Evolutionary conservation across 2,888 invertebrate species (phyloP), one percentile per base, ranked within the genome.

Genomic region (Oscheius myriophilus): DNA sequence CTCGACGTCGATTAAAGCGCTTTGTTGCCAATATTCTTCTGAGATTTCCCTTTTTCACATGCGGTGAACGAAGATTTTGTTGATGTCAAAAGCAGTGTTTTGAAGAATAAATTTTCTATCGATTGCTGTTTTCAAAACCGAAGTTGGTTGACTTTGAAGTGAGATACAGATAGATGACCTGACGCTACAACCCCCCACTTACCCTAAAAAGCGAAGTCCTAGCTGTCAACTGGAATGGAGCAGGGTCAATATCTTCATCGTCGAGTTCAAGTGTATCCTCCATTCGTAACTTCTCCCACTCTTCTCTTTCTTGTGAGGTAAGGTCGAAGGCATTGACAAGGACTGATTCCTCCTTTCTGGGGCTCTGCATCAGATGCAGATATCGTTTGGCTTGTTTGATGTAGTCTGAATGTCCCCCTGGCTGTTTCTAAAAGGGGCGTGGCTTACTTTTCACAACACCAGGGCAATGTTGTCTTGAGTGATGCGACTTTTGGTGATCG

Each of bases 191-290:
- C 4, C 12, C 6, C 21, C 21, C 45, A 0, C 33, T 14, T 25
- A 80, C 82, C 70, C 84, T 84, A 72, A 78, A 83, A 7, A 85
- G 72, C 14, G 82, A 80, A 4, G 84, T 85, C 33, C 77, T 78
- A 26, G 80, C 73, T 42, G 85, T 84, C 18, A 85, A 73, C 62
- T 85, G 84, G 59, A 84, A 84, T 7, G 85, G 85, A 1, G 85
- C 80, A 16, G 84, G 80, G 62, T 85, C 85, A 26, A 85, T 83
- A 26, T 75, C 72, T 26, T 70, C 73, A 18, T 85, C 85, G 46
- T 80, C 78, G 26, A 84, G 59, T 42, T 80, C 81, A 21, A 82
- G 16, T 12, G 25, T 25, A 52, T 78, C 71, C 12, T 69, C 62
- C 12, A 84, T 62, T 23, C 80, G 76, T 42, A 72, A 64, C 49